Percentiles rank a stretch among this genome's conserved stretches.
These are phyloP conservation scores for Parazoanthus swiftii DNA, from an alignment of 92 coral and sea anemone species.

Conservation along the genomic window DNA sequence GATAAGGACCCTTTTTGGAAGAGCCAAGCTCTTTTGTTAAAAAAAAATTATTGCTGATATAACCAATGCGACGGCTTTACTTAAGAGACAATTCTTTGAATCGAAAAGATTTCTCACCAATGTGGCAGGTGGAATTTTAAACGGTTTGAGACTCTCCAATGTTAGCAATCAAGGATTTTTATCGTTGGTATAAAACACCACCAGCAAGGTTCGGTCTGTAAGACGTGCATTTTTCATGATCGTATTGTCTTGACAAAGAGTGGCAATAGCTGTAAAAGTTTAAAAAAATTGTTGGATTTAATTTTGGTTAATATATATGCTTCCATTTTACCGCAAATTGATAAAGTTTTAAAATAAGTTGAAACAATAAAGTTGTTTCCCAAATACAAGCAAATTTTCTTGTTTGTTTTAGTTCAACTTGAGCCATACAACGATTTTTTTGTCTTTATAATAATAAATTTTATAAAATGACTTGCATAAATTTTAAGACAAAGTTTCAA, in stretches of 20 bases:
- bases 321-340: neutral
- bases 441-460: no score
- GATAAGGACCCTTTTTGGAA: neutral
- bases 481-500: no score
- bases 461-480: no score
- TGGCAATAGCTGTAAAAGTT: neutral
- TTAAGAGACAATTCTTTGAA: neutral
- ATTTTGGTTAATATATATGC: neutral
- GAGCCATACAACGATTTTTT: neutral
- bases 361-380: neutral
- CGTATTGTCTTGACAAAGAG: neutral
- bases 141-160: neutral
- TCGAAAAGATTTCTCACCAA: neutral
- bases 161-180: neutral
- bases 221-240: conserved; percentile 5
- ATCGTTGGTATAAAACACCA: neutral
- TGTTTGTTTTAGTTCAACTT: no score
- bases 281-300: no score
- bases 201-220: neutral
- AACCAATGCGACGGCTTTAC: neutral
- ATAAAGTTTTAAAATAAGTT: neutral
- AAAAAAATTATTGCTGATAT: neutral
- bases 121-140: neutral
- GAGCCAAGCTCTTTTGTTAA: neutral
- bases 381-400: neutral